These are phyloP conservation scores for Cygnus atratus DNA, from an alignment of 2,113 vertebrate species.

Conservation along the genomic window DNA sequence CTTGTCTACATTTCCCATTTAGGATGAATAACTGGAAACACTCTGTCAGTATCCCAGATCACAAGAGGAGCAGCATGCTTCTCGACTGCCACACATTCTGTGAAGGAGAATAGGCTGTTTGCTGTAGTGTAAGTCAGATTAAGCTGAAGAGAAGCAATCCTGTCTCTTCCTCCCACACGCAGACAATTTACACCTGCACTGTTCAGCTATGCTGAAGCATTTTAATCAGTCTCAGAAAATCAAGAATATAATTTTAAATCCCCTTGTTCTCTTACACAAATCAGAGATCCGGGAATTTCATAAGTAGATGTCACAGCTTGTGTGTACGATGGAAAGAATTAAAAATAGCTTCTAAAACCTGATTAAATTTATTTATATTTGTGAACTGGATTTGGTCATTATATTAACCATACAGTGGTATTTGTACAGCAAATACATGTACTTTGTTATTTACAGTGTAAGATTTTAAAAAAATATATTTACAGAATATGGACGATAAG, in stretches of 20 bases:
- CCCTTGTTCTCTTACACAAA: background rate
- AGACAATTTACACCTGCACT: constrained; percentile 63
- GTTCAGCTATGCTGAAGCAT: constrained; percentile 57
- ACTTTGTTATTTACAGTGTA: background rate
- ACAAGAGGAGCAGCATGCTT: constrained; percentile 58
- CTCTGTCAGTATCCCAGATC: constrained; percentile 59
- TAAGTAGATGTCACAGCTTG: background rate
- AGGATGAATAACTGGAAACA: constrained; percentile 64
- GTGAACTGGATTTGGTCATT: constrained; percentile 1
- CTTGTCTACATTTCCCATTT: constrained; percentile 58
- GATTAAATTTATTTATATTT: background rate
- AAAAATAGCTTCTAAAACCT: constrained; percentile 27
- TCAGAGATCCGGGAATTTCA: constrained; percentile 6
- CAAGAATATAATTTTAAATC: constrained; percentile 42
- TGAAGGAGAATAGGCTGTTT: constrained; percentile 61
- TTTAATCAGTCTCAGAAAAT: constrained; percentile 53
- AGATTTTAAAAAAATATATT: background rate
- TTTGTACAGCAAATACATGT: background rate
- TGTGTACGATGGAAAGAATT: background rate
- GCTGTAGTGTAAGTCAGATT: constrained; percentile 59
- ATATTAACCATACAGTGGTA: background rate
- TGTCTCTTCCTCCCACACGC: constrained; percentile 54
- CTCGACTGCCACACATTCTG: constrained; percentile 43
- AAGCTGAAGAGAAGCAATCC: constrained; percentile 59
- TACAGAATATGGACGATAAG: constrained; percentile 6